phyloP scores from a whole-genome alignment of 2,888 invertebrate species.

The Siphlonurus alternatus region DNA sequence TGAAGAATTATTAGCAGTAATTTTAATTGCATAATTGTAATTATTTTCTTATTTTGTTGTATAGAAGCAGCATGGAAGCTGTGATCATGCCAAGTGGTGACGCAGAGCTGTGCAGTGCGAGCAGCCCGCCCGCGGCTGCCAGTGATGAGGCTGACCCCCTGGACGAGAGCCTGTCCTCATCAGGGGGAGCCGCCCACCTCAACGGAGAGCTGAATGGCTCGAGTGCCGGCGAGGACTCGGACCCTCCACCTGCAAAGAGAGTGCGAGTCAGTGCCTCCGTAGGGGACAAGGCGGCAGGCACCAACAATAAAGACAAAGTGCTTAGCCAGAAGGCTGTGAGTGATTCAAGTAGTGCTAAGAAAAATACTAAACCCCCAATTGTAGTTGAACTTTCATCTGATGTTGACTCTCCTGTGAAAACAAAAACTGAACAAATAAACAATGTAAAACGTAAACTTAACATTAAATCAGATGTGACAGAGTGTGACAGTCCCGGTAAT shows the following conservation, averaged over 20 bases:
- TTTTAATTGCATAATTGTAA: too few relatives aligned
- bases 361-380: slow-evolving; percentile 3
- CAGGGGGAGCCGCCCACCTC: too few relatives aligned
- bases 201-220: background rate
- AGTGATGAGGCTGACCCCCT: background rate
- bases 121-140: background rate
- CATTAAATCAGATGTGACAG: slow-evolving; percentile 5
- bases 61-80: background rate
- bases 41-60: too few relatives aligned
- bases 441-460: slow-evolving; percentile 7
- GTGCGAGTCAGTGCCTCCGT: slow-evolving; percentile 22
- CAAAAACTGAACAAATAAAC: slow-evolving; percentile 14
- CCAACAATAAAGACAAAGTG: slow-evolving; percentile 23
- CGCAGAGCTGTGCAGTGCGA: background rate
- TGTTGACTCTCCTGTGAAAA: slow-evolving; percentile 12
- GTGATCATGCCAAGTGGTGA: slow-evolving; percentile 1
- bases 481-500: slow-evolving; percentile 12
- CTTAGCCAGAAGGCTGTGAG: background rate
- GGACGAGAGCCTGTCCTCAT: too few relatives aligned
- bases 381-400: background rate
- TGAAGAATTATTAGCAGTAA: too few relatives aligned
- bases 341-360: background rate
- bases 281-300: slow-evolving; percentile 20
- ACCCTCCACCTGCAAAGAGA: slow-evolving; percentile 26
- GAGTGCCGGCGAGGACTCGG: slow-evolving; percentile 16